Evolutionary conservation across 2,888 invertebrate genomes (phyloP), one percentile per base, ranked within the genome.

Genomic region (Resseliella maxima): DNA sequence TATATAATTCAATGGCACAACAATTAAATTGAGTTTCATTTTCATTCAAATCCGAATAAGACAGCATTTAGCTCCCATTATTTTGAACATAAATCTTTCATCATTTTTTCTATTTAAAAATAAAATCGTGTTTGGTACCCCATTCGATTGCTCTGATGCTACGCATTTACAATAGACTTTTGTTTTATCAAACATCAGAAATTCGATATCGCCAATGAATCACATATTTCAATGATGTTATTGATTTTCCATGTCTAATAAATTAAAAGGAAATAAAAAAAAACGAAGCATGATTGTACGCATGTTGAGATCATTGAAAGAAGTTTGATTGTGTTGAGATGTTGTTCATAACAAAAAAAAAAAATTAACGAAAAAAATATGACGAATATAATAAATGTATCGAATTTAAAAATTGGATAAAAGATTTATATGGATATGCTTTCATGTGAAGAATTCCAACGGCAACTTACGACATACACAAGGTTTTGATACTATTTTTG

Each of bases 1-100:
- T 27, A 12, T n/a, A n/a, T 31, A 10, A 72, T 31, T 72, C 15
- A 72, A 31, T 18, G 31, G 72, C 31, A 31, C 72, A 72, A 72
- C 72, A 72, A 72, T 72, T 72, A 35, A 72, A 35, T 72, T 72
- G 72, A 72, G 72, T 72, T 72, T 72, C 31, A 72, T 72, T 31
- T 72, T 35, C 72, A 31, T 72, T 72, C 72, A 35, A 72, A 72
- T 31, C 31, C 72, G 35, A 72, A 72, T 72, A 35, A 72, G 72
- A 72, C 72, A 72, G 72, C 72, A 72, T 8, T 31, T 72, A 72
- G 31, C 35, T 72, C 31, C 72, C 18, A 72, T 72, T 72, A 72
- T 72, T 15, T 31, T 72, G 3, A 72, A 72, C 72, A 72, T 72
- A 72, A 72, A 72, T 72, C 72, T 72, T 72, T 72, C 35, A 18